phyloP scores from a whole-genome alignment of 2,797 vertebrate species.

The Perdix hodgsoniae region DNA sequence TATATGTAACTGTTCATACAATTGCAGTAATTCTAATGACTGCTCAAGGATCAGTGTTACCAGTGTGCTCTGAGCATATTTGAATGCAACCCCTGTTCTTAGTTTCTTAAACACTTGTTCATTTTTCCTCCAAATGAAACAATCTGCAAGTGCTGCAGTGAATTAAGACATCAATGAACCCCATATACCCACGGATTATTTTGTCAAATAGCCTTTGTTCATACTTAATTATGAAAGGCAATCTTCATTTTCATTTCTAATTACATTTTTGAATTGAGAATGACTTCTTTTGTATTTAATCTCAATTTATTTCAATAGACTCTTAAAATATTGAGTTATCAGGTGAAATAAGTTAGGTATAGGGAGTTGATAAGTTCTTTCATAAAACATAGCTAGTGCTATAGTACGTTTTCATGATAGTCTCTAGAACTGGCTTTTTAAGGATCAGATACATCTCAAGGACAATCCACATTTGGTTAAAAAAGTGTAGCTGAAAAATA shows the following conservation, averaged over 20 bases:
- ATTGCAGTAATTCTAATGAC: neutral
- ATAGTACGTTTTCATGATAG: neutral
- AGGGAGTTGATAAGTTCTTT: neutral
- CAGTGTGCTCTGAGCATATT: neutral
- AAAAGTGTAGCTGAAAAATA: neutral
- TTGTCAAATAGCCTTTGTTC: neutral
- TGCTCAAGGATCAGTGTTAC: neutral
- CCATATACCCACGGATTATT: neutral
- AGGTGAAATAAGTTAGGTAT: conserved; percentile 14
- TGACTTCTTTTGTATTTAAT: neutral
- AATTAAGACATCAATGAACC: neutral
- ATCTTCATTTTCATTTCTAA: conserved; percentile 8
- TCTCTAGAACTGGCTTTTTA: neutral
- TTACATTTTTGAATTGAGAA: neutral
- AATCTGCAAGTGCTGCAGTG: neutral
- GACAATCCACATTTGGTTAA: neutral
- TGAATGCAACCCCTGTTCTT: neutral
- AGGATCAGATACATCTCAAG: neutral
- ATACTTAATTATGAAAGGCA: conserved; percentile 9
- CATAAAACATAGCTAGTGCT: neutral
- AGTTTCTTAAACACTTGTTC: neutral
- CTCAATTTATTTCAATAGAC: conserved; percentile 1
- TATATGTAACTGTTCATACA: neutral
- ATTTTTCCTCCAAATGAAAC: neutral
- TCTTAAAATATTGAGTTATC: neutral